Percentiles rank a stretch among this genome's conserved stretches.
These are phyloP conservation scores for Larimichthys polyactis DNA, from an alignment of 2,113 vertebrate genomes.

Conservation along the genomic window DNA sequence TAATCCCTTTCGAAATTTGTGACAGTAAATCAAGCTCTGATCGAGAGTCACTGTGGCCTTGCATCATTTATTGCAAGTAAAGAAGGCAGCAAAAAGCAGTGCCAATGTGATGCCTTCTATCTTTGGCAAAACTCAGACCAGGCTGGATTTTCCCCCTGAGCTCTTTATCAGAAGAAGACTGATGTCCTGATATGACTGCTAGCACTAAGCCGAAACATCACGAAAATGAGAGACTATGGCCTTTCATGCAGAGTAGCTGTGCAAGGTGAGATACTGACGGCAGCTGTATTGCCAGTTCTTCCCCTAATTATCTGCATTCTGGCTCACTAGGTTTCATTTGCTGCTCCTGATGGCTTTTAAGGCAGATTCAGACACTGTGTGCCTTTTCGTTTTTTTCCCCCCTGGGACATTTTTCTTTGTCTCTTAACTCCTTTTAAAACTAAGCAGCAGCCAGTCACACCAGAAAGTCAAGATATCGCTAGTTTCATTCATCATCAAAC, in stretches of 20 bases:
- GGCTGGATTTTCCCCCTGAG: slow-evolving; percentile 50
- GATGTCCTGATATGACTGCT: slow-evolving; percentile 56
- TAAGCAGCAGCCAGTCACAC: slow-evolving; percentile 30
- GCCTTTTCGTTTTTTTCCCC: slow-evolving; percentile 15
- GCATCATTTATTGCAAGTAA: slow-evolving; percentile 36
- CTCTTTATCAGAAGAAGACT: slow-evolving; percentile 52
- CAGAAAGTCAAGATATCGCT: slow-evolving; percentile 4
- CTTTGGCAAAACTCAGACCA: slow-evolving; percentile 39
- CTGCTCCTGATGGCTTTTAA: slow-evolving; percentile 18
- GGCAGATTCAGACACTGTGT: slow-evolving; percentile 27
- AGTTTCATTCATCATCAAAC: slow-evolving; percentile 54
- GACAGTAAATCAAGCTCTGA: slow-evolving; percentile 41
- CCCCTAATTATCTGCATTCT: slow-evolving; percentile 12
- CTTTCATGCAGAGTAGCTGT: slow-evolving; percentile 55
- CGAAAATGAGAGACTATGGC: background rate
- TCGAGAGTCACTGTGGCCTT: slow-evolving; percentile 32
- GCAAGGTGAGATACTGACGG: slow-evolving; percentile 43
- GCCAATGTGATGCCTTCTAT: slow-evolving; percentile 30
- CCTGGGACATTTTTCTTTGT: slow-evolving; percentile 9
- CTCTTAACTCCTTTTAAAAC: background rate
- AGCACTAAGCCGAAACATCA: slow-evolving; percentile 31
- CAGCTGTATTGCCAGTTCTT: slow-evolving; percentile 24
- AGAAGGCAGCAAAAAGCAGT: slow-evolving; percentile 31
- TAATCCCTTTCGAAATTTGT: slow-evolving; percentile 47
- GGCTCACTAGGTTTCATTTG: slow-evolving; percentile 16